Evolutionary conservation across 2,888 invertebrate genomes (phyloP), one percentile per base, ranked within the genome.

Genomic region (Sesia apiformis): DNA sequence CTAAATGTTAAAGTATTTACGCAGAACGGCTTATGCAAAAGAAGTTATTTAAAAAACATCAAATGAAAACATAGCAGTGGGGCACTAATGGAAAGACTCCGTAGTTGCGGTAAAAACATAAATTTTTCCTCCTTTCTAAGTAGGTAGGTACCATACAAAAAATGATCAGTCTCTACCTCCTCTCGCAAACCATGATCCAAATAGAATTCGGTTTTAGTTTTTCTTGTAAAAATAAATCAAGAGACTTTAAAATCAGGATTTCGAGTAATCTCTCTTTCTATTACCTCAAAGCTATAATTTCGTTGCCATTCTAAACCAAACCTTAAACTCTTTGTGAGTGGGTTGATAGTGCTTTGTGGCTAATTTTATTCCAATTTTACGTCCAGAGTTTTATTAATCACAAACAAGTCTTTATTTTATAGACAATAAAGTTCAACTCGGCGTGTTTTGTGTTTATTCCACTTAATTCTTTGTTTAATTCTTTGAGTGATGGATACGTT

Each of bases 211-310:
- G 64, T 74, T 73, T 63, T 59, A 58, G 64, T 74, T 73, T 64
- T 59, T 66, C 69, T 72, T 75, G 70, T 76, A 78, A 79, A 81
- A 84, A 81, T 78, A 84, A 84, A 80, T 78, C 72, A 76, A 69
- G 72, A 63, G 72, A 72, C 70, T 81, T 79, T 74, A 78, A 81
- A 82, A 74, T 75, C 73, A 67, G 73, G 73, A 76, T 72, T 70
- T 61, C 61, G 60, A 66, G 69, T 74, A 77, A 79, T 78, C 75
- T 71, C 66, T 71, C 61, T 66, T 71, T 70, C 73, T 72, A 75
- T 76, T 74, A 72, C 69, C 59, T 60, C 38, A n/a, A 53, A 56
- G 52, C 49, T 51, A 54, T 4, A 50, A 52, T 56, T 55, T 55
- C 40, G 49, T 40, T 39, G 52, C 54, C 57, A 65, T 56, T 59